Evolutionary conservation across 2,113 vertebrate genomes (phyloP), one percentile per base, ranked within the genome.

Genomic region (Machaerirhynchus nigripectus): DNA sequence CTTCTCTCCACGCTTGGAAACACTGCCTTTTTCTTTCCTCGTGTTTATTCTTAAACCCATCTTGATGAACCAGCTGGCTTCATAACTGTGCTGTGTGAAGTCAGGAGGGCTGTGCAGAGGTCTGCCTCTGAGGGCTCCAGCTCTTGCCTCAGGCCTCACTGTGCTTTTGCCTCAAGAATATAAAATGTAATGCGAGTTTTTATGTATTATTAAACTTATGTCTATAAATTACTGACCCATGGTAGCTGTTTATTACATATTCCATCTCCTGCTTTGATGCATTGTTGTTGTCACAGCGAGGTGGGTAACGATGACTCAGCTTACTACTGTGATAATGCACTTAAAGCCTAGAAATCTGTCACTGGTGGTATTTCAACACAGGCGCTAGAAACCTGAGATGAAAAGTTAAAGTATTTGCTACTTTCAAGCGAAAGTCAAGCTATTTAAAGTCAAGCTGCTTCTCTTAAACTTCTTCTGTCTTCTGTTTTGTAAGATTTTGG

Each of bases 181-280:
- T 78, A 49, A 95, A 94, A 84, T 23, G 30, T 84, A 81, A 77
- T 77, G 50, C 1, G 8, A 63, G n/a, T 68, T 93, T 89, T 79
- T 89, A 92, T 95, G 71, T 94, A 80, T 94, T 87, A 92, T 91
- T 95, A 94, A 94, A 79, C 63, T 89, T 93, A 52, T 42, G 57
- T 87, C 59, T 89, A 74, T 95, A 91, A 96, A 93, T 95, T 88
- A 80, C 84, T 95, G 92, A 93, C 92, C 93, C 84, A 30, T 74
- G 70, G 86, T 92, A 69, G 60, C 88, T 56, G 71, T 89, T 92
- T 89, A 93, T 93, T 95, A 60, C 86, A 33, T 89, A 94, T 90
- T 97, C 83, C 73, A 57, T 96, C 88, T 94, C 93, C 88, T 81
- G 60, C 90, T 94, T 87, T 97, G 96, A 97, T 92, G 83, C 95